Evolutionary conservation across 30 jellyfish, hydroid and myxozoan species (phyloP).

Genomic region (Cassiopea andromeda): DNA sequence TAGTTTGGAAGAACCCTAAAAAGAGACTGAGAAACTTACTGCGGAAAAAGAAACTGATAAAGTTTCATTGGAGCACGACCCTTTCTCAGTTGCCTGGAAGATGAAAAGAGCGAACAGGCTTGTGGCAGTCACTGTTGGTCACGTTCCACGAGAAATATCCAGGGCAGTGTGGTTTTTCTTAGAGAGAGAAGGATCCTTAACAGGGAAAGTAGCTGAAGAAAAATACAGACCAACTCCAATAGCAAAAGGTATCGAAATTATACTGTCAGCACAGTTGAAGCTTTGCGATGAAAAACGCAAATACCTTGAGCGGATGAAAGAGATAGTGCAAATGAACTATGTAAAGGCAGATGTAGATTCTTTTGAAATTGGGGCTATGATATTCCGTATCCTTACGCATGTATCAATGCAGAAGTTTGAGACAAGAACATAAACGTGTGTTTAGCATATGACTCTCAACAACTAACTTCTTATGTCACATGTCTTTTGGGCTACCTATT

Average conservation of each 20-base stretch:
- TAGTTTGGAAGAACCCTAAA: conserved; percentile 36
- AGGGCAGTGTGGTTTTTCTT: conserved; percentile 37
- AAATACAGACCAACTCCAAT: conserved; percentile 18
- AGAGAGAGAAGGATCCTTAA: conserved; percentile 13
- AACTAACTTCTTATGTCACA: too few species aligned
- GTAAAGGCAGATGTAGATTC: not conserved
- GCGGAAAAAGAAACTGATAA: conserved; percentile 27
- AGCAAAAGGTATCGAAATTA: conserved; percentile 16
- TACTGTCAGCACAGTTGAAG: not conserved
- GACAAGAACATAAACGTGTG: too few species aligned
- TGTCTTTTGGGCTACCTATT: too few species aligned
- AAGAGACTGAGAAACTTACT: conserved; percentile 14
- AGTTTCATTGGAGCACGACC: conserved; percentile 59
- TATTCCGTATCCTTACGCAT: too few species aligned
- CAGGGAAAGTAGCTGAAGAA: conserved; percentile 11
- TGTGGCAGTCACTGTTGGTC: conserved; percentile 19
- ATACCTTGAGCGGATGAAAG: not conserved
- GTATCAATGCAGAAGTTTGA: too few species aligned
- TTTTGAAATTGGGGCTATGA: not conserved
- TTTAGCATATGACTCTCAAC: too few species aligned
- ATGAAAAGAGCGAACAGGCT: conserved; percentile 23
- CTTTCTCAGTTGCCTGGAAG: conserved; percentile 61
- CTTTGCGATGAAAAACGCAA: not conserved
- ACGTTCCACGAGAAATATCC: conserved; percentile 20
- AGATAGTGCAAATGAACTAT: not conserved